phyloP scores from a whole-genome alignment of 2,888 invertebrate species.

The Ectemnius lituratus region DNA sequence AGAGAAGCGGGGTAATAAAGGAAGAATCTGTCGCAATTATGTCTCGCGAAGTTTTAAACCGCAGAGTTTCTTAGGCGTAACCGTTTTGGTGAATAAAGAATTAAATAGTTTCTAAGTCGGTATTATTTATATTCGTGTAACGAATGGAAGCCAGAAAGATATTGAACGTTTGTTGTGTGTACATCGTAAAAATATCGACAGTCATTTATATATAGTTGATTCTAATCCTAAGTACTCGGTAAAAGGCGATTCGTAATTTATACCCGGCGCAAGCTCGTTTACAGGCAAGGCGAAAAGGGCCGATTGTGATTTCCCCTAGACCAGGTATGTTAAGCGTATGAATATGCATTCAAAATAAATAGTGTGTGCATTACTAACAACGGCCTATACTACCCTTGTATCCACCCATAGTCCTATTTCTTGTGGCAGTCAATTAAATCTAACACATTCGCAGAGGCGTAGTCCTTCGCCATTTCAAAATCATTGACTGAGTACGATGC shows the following conservation, averaged over 20 bases:
- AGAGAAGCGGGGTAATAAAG: too few species aligned
- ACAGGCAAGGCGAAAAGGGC: constrained; percentile 49
- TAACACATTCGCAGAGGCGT: too few species aligned
- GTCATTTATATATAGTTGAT: constrained; percentile 69
- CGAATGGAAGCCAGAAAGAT: constrained; percentile 63
- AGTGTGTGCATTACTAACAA: constrained; percentile 72
- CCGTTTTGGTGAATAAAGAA: constrained; percentile 58
- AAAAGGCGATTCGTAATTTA: constrained; percentile 66
- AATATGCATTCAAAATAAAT: constrained; percentile 77
- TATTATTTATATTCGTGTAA: constrained; percentile 76
- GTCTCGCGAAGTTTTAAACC: constrained; percentile 42
- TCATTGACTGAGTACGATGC: constrained; percentile 1
- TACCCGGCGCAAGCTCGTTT: constrained; percentile 68
- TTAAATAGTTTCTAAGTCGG: constrained; percentile 74
- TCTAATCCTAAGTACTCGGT: constrained; percentile 68
- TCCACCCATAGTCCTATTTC: neutral
- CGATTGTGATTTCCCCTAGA: constrained; percentile 75
- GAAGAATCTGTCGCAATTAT: too few species aligned
- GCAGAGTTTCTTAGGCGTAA: constrained; percentile 56
- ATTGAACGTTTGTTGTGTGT: constrained; percentile 74
- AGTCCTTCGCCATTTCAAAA: too few species aligned
- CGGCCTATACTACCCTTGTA: constrained; percentile 11
- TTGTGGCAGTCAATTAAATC: neutral
- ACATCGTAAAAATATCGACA: constrained; percentile 69
- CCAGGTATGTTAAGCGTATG: constrained; percentile 75